Evolutionary conservation across 2,113 vertebrate genomes (phyloP).

Genomic region (Poeciliopsis occidentalis): DNA sequence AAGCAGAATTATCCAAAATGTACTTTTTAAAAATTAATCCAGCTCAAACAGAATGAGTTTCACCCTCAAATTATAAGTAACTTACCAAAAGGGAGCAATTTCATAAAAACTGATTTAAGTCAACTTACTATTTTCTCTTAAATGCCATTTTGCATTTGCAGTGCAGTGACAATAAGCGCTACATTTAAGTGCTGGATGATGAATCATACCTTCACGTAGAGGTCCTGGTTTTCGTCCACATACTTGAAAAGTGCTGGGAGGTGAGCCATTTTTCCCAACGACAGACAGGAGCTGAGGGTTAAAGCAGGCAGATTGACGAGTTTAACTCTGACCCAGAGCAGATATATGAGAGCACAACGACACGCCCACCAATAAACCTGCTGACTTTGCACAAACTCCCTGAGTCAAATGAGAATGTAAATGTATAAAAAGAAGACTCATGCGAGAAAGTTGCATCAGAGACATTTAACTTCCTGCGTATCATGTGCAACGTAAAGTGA

Average conservation of each 20-base stretch:
- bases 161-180: not conserved
- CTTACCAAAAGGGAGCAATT: too few relatives aligned
- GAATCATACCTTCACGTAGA: slow-evolving; percentile 86
- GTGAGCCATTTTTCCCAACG: slow-evolving; percentile 79
- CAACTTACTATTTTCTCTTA: too few relatives aligned
- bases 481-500: too few relatives aligned
- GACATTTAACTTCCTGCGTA: too few relatives aligned
- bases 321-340: not conserved
- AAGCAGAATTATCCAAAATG: too few relatives aligned
- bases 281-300: slow-evolving; percentile 44
- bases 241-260: slow-evolving; percentile 88
- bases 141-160: too few relatives aligned
- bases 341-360: slow-evolving; percentile 28
- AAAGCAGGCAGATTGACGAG: slow-evolving; percentile 28
- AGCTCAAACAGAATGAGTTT: too few relatives aligned
- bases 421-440: not conserved
- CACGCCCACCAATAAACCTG: slow-evolving; percentile 48
- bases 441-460: too few relatives aligned
- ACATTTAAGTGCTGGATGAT: too few relatives aligned
- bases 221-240: slow-evolving; percentile 90
- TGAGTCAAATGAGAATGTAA: not conserved
- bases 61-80: too few relatives aligned
- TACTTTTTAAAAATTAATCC: too few relatives aligned
- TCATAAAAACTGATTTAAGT: too few relatives aligned
- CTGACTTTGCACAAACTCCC: slow-evolving; percentile 30